Evolutionary conservation across 1,140 invertebrate genomes (phyloP).

Genomic region (Cecropterus lyciades): DNA sequence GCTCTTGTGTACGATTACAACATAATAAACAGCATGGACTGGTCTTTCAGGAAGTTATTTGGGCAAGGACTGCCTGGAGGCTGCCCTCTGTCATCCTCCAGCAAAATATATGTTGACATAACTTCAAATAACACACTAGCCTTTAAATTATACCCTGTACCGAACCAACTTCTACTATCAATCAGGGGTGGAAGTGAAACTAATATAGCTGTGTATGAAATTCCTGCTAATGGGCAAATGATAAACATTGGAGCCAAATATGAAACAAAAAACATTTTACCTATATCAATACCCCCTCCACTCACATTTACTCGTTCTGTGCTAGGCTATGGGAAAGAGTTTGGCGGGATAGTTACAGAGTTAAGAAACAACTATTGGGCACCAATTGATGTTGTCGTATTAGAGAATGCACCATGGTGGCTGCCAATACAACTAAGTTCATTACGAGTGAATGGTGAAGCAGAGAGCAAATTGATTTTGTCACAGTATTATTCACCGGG

Average conservation of each 20-base stretch:
- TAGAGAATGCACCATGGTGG: constrained; percentile 97
- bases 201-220: constrained; percentile 88
- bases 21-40: constrained; percentile 88
- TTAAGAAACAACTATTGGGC: constrained; percentile 91
- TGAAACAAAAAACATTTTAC: constrained; percentile 69
- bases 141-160: constrained; percentile 86
- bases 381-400: constrained; percentile 87
- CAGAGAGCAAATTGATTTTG: constrained; percentile 85
- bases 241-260: constrained; percentile 88
- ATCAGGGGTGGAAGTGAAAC: constrained; percentile 88
- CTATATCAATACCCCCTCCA: constrained; percentile 86
- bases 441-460: constrained; percentile 88
- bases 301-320: constrained; percentile 93
- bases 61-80: constrained; percentile 91
- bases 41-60: constrained; percentile 95
- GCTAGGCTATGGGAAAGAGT: constrained; percentile 93
- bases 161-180: constrained; percentile 85
- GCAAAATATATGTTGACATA: constrained; percentile 94
- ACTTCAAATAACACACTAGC: constrained; percentile 85
- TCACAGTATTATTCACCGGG: constrained; percentile 91
- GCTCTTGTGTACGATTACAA: constrained; percentile 94
- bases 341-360: constrained; percentile 93
- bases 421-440: constrained; percentile 96
- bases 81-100: constrained; percentile 91
- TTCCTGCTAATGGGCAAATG: constrained; percentile 83